These are phyloP conservation scores for Eristalis pertinax DNA, from an alignment of 2,888 invertebrate species.

Conservation along the genomic window DNA sequence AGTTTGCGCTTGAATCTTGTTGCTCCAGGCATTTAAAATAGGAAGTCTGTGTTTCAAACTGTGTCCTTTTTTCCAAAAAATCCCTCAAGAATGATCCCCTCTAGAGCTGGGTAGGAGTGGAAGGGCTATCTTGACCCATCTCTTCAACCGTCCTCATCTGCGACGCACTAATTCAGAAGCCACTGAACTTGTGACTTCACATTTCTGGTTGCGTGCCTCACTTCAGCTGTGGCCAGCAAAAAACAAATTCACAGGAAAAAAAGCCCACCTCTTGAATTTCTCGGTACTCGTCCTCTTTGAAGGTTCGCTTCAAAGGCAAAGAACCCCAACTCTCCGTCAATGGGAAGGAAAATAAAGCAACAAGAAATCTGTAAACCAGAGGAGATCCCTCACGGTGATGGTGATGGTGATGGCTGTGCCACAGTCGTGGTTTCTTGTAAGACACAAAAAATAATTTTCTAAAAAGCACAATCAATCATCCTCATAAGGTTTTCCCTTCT, in stretches of 20 bases:
- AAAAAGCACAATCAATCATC: conserved; percentile 72
- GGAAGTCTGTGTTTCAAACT: no score
- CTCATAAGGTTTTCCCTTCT: conserved; percentile 29
- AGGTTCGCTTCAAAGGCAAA: conserved; percentile 6
- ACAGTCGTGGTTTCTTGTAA: conserved; percentile 29
- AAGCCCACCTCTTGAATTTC: background rate
- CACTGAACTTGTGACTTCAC: no score
- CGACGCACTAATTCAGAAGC: no score
- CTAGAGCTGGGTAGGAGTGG: no score
- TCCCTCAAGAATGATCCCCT: no score
- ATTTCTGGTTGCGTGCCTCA: background rate
- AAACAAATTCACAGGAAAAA: background rate
- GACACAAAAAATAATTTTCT: conserved; percentile 64
- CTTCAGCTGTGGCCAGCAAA: background rate
- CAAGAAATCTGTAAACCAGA: conserved; percentile 5
- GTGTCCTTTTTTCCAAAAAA: no score
- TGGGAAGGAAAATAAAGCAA: background rate
- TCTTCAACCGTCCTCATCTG: no score
- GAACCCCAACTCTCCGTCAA: background rate
- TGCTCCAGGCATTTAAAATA: no score
- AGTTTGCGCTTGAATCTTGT: no score
- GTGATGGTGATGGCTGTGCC: background rate
- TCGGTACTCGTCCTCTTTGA: conserved; percentile 20
- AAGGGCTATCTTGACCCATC: no score
- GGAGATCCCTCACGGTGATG: background rate